Evolutionary conservation across 64 coral and sea anemone species (phyloP), one percentile per base, ranked within the genome.

Genomic region (Actinia equina): DNA sequence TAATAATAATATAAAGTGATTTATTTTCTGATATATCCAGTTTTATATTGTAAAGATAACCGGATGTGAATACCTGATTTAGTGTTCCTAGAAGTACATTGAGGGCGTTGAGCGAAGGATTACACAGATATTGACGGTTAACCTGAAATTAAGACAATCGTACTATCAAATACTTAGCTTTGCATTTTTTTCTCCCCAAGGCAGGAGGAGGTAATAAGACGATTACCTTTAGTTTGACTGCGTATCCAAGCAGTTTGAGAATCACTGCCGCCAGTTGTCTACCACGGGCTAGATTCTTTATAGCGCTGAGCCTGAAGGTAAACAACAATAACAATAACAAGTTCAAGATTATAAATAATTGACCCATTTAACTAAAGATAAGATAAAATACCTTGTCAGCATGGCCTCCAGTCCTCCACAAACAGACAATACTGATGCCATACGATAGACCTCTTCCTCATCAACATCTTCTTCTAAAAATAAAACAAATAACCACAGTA

Each of bases 321-420:
- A 30, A 30, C 13, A 37, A 37, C 30, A 37, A 37, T 37, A 37
- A 37, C 30, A 37, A 37, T 1, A 37, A n/a, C n/a, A n/a, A n/a
- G n/a, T n/a, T 37, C 30, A 65, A 65, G 4, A 8, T 49, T 6
- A 65, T 2, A 12, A 12, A 57, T 57, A 12, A 12, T 57, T 57
- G 15, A 57, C 55, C 55, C 55, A 14, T 57, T 57, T 7, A 12
- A 37, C 30, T 37, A 0, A 57, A 12, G 55, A 14, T 12, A 49
- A 49, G 62, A n/a, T 37, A 37, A n/a, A 0, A 86, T 59, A 98
- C 96, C 96, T 98, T 43, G 85, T 89, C 6, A 98, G 90, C 93
- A 98, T 94, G 25, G 93, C 96, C 49, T 98, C 96, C 52, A 98
- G 86, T 56, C 96, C 96, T n/a, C 96, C 96, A 84, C 93, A 98